Base-by-base conservation (phyloP, 2,888 invertebrate genomes). In the Euplexia lucipara region DNA sequence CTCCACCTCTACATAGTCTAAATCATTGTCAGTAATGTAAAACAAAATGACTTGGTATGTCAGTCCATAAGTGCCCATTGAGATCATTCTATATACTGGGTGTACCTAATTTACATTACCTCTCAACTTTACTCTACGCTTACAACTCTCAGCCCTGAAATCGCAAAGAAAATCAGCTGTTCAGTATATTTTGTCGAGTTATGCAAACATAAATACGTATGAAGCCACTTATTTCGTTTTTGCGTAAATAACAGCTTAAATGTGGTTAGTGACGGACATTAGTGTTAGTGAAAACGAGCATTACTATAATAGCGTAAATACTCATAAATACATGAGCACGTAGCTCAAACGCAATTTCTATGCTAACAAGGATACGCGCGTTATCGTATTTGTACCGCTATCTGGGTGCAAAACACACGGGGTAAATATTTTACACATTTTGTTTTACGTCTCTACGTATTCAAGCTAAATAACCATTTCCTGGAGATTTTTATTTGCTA, bases 291-390 rank as follows among this genome's bases (percentile, higher is more conserved):
- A 26, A 26, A 26, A 26, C 26, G 26, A 26, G 26, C 26, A 26
- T 26, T 26, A 75, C 65, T 69, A 60, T 68, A 58, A 66, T 66
- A 66, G 30, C 60, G 52, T 66, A 73, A 75, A 78, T 76, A 75
- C 75, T 72, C 66, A 67, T 78, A 78, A 78, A 81, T 81, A 78
- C 64, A 75, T 39, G 48, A 53, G 74, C 67, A 76, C 58, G 78
- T 79, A 71, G 71, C 70, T 71, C 70, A 78, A 81, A 81, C 75
- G 69, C 75, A 86, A 88, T 88, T 88, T 87, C 85, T 88, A 88
- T 88, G 88, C 87, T 88, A 89, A 89, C 86, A 85, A 88, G 88
- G 78, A 85, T 79, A 81, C 82, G 62, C 81, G 69, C 80, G 85
- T 84, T 87, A 88, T 87, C 88, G 82, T 79, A 83, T 86, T 85